Evolutionary conservation across 2,113 vertebrate genomes (phyloP).

Genomic region (Neogale vison): DNA sequence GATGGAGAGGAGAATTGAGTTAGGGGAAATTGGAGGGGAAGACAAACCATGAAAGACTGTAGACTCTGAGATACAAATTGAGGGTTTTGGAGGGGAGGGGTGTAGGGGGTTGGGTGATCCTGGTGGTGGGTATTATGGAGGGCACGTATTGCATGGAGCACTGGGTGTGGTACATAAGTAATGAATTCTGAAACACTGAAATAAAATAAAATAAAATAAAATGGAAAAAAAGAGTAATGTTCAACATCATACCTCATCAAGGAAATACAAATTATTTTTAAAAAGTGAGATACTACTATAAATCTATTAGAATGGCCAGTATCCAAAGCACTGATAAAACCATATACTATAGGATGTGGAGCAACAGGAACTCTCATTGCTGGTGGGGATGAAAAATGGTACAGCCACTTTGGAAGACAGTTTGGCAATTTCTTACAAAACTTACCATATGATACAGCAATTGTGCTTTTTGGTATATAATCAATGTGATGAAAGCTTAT

Average conservation of each 20-base stretch:
- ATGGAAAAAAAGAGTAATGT: neutral
- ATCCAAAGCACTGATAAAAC: neutral
- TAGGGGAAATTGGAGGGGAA: no score
- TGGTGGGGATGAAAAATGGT: neutral
- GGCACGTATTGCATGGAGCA: no score
- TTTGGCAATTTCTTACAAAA: neutral
- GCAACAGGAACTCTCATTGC: neutral
- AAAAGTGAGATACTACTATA: neutral
- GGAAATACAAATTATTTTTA: neutral
- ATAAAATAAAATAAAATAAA: neutral
- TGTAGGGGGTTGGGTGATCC: no score
- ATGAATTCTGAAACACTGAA: no score
- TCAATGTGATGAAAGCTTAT: neutral
- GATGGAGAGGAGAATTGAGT: no score
- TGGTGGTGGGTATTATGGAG: no score
- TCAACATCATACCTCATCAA: neutral
- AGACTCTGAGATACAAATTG: no score
- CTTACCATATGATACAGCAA: neutral
- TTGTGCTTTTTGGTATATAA: neutral
- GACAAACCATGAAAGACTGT: no score
- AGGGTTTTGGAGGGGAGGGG: no score
- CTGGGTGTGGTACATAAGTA: no score
- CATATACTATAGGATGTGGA: neutral
- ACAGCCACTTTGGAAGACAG: neutral
- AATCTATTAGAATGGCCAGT: neutral